Base-by-base conservation (phyloP, 1,140 invertebrate species). In the Pinna nobilis region DNA sequence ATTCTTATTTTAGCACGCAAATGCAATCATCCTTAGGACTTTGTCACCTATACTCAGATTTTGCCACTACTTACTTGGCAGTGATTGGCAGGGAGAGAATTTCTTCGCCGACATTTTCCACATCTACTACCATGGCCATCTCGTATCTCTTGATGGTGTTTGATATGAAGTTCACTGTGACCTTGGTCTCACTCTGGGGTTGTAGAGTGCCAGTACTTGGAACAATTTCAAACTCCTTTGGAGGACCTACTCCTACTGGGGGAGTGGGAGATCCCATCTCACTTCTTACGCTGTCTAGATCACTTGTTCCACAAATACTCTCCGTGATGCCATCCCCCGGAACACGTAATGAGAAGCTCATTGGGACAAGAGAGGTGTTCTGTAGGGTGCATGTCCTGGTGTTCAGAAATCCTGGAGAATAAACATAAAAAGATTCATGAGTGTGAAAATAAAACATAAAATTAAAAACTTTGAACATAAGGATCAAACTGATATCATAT, bases 301-400 rank as follows among this genome's bases (percentile, higher is more conserved):
- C 85, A 65, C 53, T 74, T 0, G 79, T 83, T 25, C 82, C 77
- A 61, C 78, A 82, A n/a, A 87, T 76, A 66, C 82, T 82, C 18
- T 79, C 78, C 13, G 71, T 78, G 15, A 57, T 61, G 3, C 87
- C 87, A 77, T 89, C 87, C n/a, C 83, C 82, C 25, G 86, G 84
- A 9, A 89, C 84, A 23, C 85, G 78, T 0, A 89, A 78, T 32
- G 80, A 63, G 77, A 88, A 89, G 0, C 79, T 85, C 88, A 90
- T 89, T 20, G 89, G 87, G 0, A 90, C 85, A 57, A 89, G 74
- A 2, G 88, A 86, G 9, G 88, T 89, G 74, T 90, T 90, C 50
- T 78, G 65, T 63, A 90, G 70, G 9, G 68, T 77, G 71, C 86
- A 88, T 1, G 70, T 77, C 70, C 84, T 71, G 1, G 78, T 83